These are phyloP conservation scores for Xerus inauris DNA, from an alignment of 2,113 vertebrate species.

Conservation along the genomic window DNA sequence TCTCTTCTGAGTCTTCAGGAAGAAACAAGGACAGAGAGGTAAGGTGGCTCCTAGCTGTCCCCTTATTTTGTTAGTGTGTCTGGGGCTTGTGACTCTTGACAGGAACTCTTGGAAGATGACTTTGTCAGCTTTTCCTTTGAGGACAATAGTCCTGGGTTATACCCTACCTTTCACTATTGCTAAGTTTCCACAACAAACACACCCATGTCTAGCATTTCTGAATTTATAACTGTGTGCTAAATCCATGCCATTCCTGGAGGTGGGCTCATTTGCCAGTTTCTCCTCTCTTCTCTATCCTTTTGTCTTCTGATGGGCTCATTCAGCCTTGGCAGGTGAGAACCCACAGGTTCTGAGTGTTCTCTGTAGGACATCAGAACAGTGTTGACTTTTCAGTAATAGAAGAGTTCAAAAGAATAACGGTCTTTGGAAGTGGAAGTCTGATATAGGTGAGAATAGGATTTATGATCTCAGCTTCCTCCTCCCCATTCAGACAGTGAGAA, in stretches of 20 bases:
- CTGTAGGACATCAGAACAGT: neutral
- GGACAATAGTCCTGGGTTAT: slow-evolving; percentile 38
- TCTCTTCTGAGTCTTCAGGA: slow-evolving; percentile 58
- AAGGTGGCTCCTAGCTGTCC: slow-evolving; percentile 23
- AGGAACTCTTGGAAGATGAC: slow-evolving; percentile 20
- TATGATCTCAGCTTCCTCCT: neutral
- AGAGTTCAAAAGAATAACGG: neutral
- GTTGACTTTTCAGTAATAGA: neutral
- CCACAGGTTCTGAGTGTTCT: slow-evolving; percentile 35
- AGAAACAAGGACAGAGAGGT: slow-evolving; percentile 37
- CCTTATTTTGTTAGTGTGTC: slow-evolving; percentile 65
- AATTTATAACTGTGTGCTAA: slow-evolving; percentile 8
- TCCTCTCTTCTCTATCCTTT: neutral
- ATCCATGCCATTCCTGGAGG: slow-evolving; percentile 48
- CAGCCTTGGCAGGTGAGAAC: neutral
- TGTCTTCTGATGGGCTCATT: neutral
- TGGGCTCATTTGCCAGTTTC: neutral
- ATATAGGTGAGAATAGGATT: neutral
- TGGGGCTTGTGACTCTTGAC: slow-evolving; percentile 41
- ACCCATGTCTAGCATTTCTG: slow-evolving; percentile 73
- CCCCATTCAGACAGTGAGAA: neutral
- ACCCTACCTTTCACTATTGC: neutral
- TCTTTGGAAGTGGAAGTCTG: neutral
- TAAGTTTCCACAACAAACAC: slow-evolving; percentile 69
- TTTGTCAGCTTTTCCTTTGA: slow-evolving; percentile 55